Percentiles rank a stretch among this genome's conserved stretches.
These are phyloP conservation scores for Coptotermes formosanus DNA, from an alignment of 1,140 invertebrate genomes.

Conservation along the genomic window DNA sequence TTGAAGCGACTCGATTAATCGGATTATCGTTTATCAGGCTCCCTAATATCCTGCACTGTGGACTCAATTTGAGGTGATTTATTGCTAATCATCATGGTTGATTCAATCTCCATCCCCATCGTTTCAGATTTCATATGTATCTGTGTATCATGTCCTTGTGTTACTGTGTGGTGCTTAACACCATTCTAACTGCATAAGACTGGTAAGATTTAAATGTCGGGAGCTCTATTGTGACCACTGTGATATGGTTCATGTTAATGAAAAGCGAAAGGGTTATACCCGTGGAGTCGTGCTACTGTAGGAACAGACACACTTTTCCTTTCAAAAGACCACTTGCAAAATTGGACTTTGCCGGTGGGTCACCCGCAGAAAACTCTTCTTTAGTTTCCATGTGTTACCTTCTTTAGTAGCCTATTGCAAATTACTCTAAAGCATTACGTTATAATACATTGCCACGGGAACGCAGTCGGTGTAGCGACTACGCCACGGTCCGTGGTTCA, in stretches of 20 bases:
- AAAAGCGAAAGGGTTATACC: not conserved
- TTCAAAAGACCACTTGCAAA: no score
- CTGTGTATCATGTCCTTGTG: not conserved
- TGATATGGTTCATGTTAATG: not conserved
- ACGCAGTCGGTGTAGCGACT: no score
- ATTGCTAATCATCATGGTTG: slow-evolving; percentile 30
- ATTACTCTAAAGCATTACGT: no score
- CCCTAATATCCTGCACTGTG: slow-evolving; percentile 27
- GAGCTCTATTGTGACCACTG: not conserved
- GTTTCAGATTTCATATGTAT: not conserved
- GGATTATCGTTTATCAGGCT: slow-evolving; percentile 33
- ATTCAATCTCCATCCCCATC: not conserved
- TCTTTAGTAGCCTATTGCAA: no score
- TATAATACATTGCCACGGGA: no score
- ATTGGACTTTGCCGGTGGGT: no score
- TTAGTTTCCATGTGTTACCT: no score
- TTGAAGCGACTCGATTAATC: slow-evolving; percentile 31
- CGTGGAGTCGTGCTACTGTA: not conserved
- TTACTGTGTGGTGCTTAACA: not conserved
- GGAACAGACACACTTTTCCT: no score
- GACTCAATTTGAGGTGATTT: slow-evolving; percentile 35
- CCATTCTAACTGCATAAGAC: not conserved
- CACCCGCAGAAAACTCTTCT: no score
- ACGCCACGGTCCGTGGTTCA: no score
- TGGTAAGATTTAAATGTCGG: not conserved